phyloP scores from a whole-genome alignment of 2,797 vertebrate species.

The Sparidentex hasta region DNA sequence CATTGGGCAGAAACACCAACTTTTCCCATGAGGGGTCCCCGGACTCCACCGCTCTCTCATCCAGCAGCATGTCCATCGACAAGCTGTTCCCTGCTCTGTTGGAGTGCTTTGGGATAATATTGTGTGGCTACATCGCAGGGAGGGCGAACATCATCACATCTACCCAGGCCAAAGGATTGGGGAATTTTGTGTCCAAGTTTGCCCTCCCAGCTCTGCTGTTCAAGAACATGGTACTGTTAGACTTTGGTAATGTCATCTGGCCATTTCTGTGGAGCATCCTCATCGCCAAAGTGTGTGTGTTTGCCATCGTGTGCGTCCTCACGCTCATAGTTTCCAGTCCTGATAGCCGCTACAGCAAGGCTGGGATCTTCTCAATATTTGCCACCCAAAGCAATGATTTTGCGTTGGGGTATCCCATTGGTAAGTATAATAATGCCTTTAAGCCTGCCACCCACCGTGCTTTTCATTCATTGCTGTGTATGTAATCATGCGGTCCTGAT shows the following conservation, averaged over 20 bases:
- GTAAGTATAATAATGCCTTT: constrained; percentile 81
- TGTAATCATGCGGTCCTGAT: neutral
- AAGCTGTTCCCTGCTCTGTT: constrained; percentile 95
- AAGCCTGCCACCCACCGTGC: neutral
- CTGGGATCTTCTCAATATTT: constrained; percentile 97
- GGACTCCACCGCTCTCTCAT: neutral
- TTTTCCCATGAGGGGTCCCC: constrained; percentile 46
- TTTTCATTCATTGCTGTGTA: neutral
- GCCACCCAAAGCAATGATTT: constrained; percentile 99
- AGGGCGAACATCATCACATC: constrained; percentile 92
- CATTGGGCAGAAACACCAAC: constrained; percentile 28
- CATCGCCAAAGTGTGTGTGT: constrained; percentile 94
- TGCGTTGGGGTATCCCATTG: constrained; percentile 97
- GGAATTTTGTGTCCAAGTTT: constrained; percentile 98
- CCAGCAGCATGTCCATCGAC: constrained; percentile 93
- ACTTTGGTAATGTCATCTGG: constrained; percentile 96
- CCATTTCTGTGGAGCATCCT: constrained; percentile 95
- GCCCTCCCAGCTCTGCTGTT: constrained; percentile 96
- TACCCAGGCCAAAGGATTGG: constrained; percentile 95
- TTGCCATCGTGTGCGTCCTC: constrained; percentile 90
- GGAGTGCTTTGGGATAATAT: constrained; percentile 97
- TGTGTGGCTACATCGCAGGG: constrained; percentile 96
- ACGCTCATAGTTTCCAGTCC: constrained; percentile 92
- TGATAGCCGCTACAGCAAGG: constrained; percentile 92
- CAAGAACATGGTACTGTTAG: constrained; percentile 98